A percentile compares a stretch with the other conserved stretches of the same genome.
phyloP scores from a whole-genome alignment of 2,797 vertebrate genomes.

The Hephaestus fuliginosus region DNA sequence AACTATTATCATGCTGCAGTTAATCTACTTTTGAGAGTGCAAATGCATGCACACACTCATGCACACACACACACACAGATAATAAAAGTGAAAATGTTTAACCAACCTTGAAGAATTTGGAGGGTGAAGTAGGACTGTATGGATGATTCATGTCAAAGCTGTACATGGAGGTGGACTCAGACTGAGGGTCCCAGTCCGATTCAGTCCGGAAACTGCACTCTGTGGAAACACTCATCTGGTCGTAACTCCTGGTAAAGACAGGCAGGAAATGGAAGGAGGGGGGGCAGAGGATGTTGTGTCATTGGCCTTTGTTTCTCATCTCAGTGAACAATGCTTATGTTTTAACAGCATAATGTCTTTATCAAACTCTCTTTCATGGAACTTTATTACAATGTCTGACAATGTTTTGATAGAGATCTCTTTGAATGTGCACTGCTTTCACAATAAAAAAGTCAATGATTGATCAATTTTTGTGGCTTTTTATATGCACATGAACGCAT shows the following conservation, averaged over 20 bases:
- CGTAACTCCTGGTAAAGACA: conserved; percentile 75
- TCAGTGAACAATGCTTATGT: conserved; percentile 23
- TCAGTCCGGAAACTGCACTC: conserved; percentile 73
- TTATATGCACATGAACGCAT: neutral
- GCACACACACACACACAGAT: neutral
- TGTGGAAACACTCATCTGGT: conserved; percentile 82
- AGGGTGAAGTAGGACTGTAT: conserved; percentile 51
- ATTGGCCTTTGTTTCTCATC: conserved; percentile 63
- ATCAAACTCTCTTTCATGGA: neutral
- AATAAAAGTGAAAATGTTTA: conserved; percentile 1
- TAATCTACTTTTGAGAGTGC: neutral
- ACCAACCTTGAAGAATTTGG: conserved; percentile 76
- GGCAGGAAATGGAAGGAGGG: conserved; percentile 59
- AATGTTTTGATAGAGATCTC: neutral
- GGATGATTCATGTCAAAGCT: conserved; percentile 75
- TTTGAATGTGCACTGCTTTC: neutral
- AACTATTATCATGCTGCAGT: neutral
- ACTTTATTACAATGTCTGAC: neutral
- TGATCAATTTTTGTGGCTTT: too few species aligned
- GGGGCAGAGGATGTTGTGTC: conserved; percentile 67
- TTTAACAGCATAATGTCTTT: neutral
- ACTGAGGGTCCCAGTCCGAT: conserved; percentile 62
- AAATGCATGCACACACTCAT: neutral
- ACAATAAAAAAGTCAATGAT: neutral
- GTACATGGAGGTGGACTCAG: conserved; percentile 68